phyloP scores from a whole-genome alignment of 2,113 vertebrate genomes.

The Elaphurus davidianus region DNA sequence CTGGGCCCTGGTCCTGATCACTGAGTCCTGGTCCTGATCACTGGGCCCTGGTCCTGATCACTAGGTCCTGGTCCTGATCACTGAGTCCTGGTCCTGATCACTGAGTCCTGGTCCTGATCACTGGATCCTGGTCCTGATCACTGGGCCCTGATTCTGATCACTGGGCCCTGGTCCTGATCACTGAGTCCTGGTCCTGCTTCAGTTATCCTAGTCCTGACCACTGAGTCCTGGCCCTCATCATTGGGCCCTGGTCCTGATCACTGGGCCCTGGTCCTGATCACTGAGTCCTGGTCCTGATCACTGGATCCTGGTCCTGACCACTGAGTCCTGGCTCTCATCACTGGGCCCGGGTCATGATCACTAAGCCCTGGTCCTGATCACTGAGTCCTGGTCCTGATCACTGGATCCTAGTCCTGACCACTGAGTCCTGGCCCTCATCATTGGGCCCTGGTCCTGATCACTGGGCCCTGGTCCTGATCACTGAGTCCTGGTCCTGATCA shows the following conservation, averaged over 20 bases:
- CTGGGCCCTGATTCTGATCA: accelerated
- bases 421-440: accelerated
- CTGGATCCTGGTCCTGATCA: accelerated
- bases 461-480: accelerated
- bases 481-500: accelerated
- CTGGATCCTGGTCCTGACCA: accelerated
- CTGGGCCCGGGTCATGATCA: accelerated
- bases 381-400: accelerated
- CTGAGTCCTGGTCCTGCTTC: accelerated
- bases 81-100: accelerated
- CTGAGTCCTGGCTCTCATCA: accelerated
- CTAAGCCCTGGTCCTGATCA: accelerated
- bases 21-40: accelerated
- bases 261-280: accelerated
- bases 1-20: accelerated
- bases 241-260: accelerated
- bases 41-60: accelerated
- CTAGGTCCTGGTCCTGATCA: accelerated
- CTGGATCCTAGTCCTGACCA: accelerated
- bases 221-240: accelerated
- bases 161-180: accelerated
- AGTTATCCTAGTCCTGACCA: accelerated
- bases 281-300: accelerated
- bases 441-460: accelerated
- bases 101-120: accelerated